Evolutionary conservation across 2,113 vertebrate genomes (phyloP), one percentile per base, ranked within the genome.

Genomic region (Megaptera novaeangliae): DNA sequence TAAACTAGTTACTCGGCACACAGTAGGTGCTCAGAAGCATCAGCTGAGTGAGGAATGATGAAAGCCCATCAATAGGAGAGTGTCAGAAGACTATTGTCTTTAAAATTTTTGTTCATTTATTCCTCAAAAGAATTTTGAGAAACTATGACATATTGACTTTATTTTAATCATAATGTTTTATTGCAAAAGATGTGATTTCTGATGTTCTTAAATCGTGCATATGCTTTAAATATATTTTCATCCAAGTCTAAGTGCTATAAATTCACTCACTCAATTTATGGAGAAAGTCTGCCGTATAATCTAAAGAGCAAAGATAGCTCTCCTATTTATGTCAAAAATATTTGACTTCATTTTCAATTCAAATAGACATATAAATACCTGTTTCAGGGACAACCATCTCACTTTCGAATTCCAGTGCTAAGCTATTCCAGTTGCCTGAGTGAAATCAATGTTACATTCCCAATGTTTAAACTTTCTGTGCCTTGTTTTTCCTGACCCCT

Each of bases 181-280:
- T 72, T 63, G 27, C 20, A 81, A 89, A 92, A 84, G 27, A 52
- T 81, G 4, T 55, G 23, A 55, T 44, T 66, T 91, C 34, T 49
- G 8, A 55, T 82, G 31, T 41, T 92, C 72, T 80, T 52, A 74
- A 72, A 80, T 72, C 66, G n/a, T 84, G 13, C 3, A 7, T 8
- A 52, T 72, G 27, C 29, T 89, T 89, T 96, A 94, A 88, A 72
- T 84, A 66, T 49, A 84, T 72, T 78, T 91, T 92, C 8, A 85
- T 88, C 17, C 23, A 84, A 94, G 77, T 44, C 31, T 91, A 83
- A 36, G 13, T 55, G 8, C 36, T 88, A 3, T 25, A 66, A 49
- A 68, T 80, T 59, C 21, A 66, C 13, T 78, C 46, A 84, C 25
- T 77, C 39, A 34, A 20, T 52, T 63, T 86, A 46, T 55, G 23